Evolutionary conservation across 2,113 vertebrate genomes (phyloP), one percentile per base, ranked within the genome.

Genomic region (Campylomormyrus tamandua): DNA sequence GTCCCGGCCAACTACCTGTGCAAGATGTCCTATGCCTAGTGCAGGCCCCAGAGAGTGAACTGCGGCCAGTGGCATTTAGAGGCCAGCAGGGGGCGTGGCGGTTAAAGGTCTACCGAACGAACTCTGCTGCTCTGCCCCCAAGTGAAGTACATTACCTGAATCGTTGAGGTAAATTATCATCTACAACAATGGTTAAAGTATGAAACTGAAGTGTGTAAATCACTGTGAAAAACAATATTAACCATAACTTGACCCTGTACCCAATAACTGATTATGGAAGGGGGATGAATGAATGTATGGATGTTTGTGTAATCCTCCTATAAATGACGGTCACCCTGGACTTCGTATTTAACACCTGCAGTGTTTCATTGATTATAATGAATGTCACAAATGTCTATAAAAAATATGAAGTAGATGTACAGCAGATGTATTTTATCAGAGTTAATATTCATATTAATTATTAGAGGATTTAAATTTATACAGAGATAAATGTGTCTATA

Each of bases 1-100:
- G 98, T 99, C 10, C 98, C 98, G 0, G 98, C 98, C 87, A 99
- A 98, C 96, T 98, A 98, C 91, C 97, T 99, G 0, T 97, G 98
- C 87, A 99, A 95, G 95, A 99, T 99, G 98, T 98, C 98, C 39
- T 99, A 99, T 0, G 97, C 98, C 21, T 99, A 95, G 91, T 48
- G 92, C 15, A 21, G 7, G 80, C 15, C 74, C 70, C 46, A 10
- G 1, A 27, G 86, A 48, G 31, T 53, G 11, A 62, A 66, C 10
- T 2, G 21, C 50, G 24, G 3, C 24, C 39, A 6, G 46, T 49
- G 17, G 24, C 21, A 52, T 86, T 24, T 45, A 10, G 3, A 46
- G 31, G 83, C 46, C 83, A 85, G 45, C 9, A 13, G 10, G 39
- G 46, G 46, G 48, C 45, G 46, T 84, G 45, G 2, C 7, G 21